Percentiles rank a stretch among this genome's conserved stretches.
phyloP scores from a whole-genome alignment of 1,140 invertebrate genomes.

The Amyelois transitella region DNA sequence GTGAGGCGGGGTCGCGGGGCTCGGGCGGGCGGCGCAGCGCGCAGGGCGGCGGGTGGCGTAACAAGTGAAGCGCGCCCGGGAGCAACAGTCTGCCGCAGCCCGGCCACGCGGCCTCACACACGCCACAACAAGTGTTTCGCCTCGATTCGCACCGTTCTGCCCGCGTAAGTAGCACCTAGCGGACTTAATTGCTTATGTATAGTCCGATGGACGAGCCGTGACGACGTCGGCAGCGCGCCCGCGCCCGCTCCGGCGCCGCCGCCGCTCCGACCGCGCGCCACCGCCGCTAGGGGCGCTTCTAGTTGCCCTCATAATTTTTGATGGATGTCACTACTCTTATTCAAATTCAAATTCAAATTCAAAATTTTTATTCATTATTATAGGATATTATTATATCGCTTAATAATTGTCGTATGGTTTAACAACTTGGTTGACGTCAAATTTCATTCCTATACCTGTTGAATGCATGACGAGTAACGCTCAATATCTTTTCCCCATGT shows the following conservation, averaged over 20 bases:
- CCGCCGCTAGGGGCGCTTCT: conserved; percentile 11
- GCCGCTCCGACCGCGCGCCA: conserved; percentile 4
- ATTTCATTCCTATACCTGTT: conserved; percentile 58
- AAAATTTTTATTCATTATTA: too few relatives aligned
- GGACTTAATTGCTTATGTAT: conserved; percentile 37
- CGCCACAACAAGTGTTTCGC: conserved; percentile 36
- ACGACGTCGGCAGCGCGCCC: conserved; percentile 4
- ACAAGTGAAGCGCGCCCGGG: conserved; percentile 70
- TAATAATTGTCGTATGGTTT: too few relatives aligned
- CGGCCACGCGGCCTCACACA: conserved; percentile 63
- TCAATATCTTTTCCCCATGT: conserved; percentile 4
- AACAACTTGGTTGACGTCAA: too few relatives aligned
- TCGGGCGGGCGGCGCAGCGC: conserved; percentile 29
- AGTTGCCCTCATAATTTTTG: conserved; percentile 23
- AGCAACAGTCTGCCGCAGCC: conserved; percentile 72
- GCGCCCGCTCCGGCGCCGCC: background rate
- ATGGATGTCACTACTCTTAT: conserved; percentile 35
- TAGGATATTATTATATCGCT: too few relatives aligned
- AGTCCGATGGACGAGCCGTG: conserved; percentile 18
- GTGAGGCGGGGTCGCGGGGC: conserved; percentile 50
- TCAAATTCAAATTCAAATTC: too few relatives aligned
- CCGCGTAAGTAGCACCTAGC: conserved; percentile 56
- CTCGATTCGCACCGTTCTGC: conserved; percentile 32
- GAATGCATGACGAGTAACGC: conserved; percentile 41
- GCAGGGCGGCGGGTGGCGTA: conserved; percentile 52